Evolutionary conservation across 2,888 invertebrate species (phyloP).

Genomic region (Lymantria monacha): DNA sequence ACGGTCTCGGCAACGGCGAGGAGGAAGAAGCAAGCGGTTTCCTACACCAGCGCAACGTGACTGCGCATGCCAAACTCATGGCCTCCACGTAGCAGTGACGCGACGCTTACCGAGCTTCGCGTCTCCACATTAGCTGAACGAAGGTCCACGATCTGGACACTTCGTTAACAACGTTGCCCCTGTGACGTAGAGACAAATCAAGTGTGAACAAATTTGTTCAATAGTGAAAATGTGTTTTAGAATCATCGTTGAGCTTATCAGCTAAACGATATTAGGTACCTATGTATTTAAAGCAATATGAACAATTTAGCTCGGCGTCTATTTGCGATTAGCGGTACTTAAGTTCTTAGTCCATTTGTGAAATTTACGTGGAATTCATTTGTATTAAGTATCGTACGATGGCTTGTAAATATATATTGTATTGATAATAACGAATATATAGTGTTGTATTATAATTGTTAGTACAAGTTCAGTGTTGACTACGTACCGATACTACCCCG

Average conservation of each 20-base stretch:
- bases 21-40: conserved; percentile 86
- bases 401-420: not conserved
- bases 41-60: conserved; percentile 93
- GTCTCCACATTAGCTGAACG: not conserved
- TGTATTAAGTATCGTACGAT: not conserved
- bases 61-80: conserved; percentile 91
- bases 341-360: conserved; percentile 14
- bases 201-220: too few species aligned
- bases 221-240: too few species aligned
- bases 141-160: not conserved
- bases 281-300: too few species aligned
- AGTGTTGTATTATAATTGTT: not conserved
- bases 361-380: not conserved
- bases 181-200: too few species aligned
- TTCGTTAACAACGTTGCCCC: too few species aligned
- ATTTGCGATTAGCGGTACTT: conserved; percentile 17
- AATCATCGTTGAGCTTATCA: too few species aligned
- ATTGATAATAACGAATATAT: not conserved
- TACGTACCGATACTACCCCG: not conserved
- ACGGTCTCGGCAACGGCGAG: conserved; percentile 66
- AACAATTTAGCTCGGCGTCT: conserved; percentile 9
- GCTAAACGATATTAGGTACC: too few species aligned
- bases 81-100: conserved; percentile 88
- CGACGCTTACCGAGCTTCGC: conserved; percentile 3
- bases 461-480: conserved; percentile 9